Percentiles rank a stretch among this genome's conserved stretches.
These are phyloP conservation scores for Neoascia interrupta DNA, from an alignment of 2,888 invertebrate species.

Conservation along the genomic window DNA sequence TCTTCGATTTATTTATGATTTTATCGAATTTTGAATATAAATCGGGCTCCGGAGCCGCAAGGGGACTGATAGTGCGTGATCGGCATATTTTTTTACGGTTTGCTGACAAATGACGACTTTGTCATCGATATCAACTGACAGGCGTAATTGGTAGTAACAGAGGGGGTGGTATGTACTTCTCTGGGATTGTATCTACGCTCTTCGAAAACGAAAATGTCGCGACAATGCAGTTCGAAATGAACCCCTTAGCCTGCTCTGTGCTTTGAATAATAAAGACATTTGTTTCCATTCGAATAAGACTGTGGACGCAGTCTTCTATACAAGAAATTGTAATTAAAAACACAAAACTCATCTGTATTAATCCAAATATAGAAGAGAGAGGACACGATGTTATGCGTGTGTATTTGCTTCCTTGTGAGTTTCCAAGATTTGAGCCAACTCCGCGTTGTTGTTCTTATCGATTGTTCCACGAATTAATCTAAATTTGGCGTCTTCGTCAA, in stretches of 20 bases:
- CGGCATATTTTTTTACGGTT: conserved; percentile 48
- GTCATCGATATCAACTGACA: conserved; percentile 66
- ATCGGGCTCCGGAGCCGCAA: conserved; percentile 12
- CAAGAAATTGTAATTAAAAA: conserved; percentile 48
- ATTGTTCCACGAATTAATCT: conserved; percentile 22
- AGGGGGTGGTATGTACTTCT: too few relatives aligned
- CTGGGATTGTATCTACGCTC: too few relatives aligned
- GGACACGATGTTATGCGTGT: conserved; percentile 3
- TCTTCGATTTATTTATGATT: conserved; percentile 66
- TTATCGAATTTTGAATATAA: conserved; percentile 56
- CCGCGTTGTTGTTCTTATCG: background rate
- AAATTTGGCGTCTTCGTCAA: conserved; percentile 17
- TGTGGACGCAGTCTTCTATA: too few relatives aligned
- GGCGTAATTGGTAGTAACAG: conserved; percentile 55
- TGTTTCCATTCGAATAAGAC: too few relatives aligned
- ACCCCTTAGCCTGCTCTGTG: too few relatives aligned
- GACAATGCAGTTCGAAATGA: too few relatives aligned
- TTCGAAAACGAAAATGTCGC: too few relatives aligned
- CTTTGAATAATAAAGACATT: too few relatives aligned
- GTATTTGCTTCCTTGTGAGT: conserved; percentile 27
- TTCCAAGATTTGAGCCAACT: conserved; percentile 2
- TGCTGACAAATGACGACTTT: conserved; percentile 64
- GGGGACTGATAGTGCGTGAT: conserved; percentile 61
- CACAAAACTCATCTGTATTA: conserved; percentile 1
- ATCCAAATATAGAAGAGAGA: conserved; percentile 64